Evolutionary conservation across 37 sponge, comb jelly and placozoan species (phyloP).

Genomic region (Petrosia ficiformis): DNA sequence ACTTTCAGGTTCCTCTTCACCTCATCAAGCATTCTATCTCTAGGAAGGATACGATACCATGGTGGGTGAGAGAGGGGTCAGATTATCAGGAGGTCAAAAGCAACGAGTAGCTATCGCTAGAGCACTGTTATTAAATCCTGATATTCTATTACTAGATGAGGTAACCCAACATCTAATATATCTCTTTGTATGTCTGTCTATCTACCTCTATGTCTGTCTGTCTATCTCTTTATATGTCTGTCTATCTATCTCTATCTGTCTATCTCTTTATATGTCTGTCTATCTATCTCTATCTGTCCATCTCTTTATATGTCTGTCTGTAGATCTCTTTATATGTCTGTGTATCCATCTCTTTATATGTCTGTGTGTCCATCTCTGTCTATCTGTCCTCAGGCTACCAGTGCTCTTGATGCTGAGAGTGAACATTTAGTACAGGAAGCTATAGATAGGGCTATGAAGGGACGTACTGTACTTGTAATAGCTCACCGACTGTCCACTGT

Average conservation of each 20-base stretch:
- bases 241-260: neutral
- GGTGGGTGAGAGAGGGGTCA: slow-evolving; percentile 84
- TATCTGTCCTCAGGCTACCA: slow-evolving; percentile 74
- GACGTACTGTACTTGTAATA: slow-evolving; percentile 84
- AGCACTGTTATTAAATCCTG: slow-evolving; percentile 71
- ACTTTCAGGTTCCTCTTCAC: too few species aligned
- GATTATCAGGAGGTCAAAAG: slow-evolving; percentile 88
- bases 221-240: neutral
- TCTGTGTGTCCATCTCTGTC: neutral
- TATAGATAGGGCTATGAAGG: slow-evolving; percentile 85
- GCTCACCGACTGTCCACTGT: slow-evolving; percentile 89
- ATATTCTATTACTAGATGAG: slow-evolving; percentile 80
- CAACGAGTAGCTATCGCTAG: slow-evolving; percentile 82
- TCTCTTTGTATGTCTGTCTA: too few species aligned
- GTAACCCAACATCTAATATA: slow-evolving; percentile 21
- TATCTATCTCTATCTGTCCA: neutral
- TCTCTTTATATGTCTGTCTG: neutral
- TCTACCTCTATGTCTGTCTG: neutral
- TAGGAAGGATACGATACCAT: slow-evolving; percentile 77
- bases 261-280: slow-evolving; percentile 11
- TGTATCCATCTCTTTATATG: neutral
- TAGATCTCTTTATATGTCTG: neutral
- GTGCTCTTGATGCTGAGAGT: slow-evolving; percentile 92
- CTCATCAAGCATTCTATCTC: too few species aligned
- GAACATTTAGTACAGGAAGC: slow-evolving; percentile 89